Percentiles rank a stretch among this genome's conserved stretches.
These are phyloP conservation scores for Lycopodina hypogea DNA, from an alignment of 37 sponge, comb jelly and placozoan genomes.

Conservation along the genomic window DNA sequence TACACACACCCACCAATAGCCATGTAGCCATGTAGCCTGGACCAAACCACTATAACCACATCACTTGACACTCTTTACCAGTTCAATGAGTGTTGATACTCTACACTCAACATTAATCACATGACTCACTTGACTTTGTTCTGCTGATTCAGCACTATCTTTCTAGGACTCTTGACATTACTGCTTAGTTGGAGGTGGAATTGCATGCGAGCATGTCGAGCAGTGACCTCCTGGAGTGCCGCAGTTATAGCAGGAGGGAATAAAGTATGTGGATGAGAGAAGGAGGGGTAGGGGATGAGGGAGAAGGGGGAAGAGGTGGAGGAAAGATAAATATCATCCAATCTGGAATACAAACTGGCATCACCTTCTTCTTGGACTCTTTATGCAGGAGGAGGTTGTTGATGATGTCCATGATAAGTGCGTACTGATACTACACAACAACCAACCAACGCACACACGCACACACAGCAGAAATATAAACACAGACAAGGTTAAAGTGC, in stretches of 20 bases:
- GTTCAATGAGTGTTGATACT: too few relatives aligned
- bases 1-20: too few relatives aligned
- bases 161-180: conserved; percentile 61
- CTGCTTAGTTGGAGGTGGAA: conserved; percentile 78
- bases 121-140: conserved; percentile 63
- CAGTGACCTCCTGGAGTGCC: conserved; percentile 48
- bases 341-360: neutral
- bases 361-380: conserved; percentile 79
- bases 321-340: neutral
- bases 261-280: neutral
- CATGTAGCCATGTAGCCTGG: too few relatives aligned
- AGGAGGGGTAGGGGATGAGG: neutral
- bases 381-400: conserved; percentile 88
- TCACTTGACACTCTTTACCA: too few relatives aligned
- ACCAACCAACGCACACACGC: too few relatives aligned
- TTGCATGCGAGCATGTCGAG: conserved; percentile 57
- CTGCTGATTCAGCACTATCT: conserved; percentile 58
- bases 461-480: neutral
- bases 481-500: neutral
- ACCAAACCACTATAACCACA: too few relatives aligned
- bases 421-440: conserved; percentile 77
- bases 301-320: neutral
- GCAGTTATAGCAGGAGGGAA: neutral
- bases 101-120: neutral
- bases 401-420: conserved; percentile 80